Evolutionary conservation across 2,797 vertebrate genomes (phyloP), one percentile per base, ranked within the genome.

Genomic region (Anolis apletophallus): DNA sequence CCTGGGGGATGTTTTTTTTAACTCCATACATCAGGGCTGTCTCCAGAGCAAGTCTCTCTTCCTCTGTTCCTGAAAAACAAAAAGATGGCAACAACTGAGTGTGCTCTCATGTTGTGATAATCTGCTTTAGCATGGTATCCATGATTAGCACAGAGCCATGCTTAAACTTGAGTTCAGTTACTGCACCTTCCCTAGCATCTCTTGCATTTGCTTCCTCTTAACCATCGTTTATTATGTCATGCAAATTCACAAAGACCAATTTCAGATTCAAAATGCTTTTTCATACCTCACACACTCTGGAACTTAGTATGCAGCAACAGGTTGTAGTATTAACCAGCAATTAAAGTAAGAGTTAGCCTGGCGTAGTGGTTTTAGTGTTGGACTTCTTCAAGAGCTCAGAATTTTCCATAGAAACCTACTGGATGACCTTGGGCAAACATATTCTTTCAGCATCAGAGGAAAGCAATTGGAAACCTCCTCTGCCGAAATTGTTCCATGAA

Each of bases 1-100:
- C 97, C 2, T 96, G 96, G 4, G 85, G 52, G 52, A 83, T 77
- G 72, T 93, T 72, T 81, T 96, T 97, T 89, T 97, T 96, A 67
- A 98, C 95, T 0, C 98, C 98, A 0, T 97, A 98, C 96, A 97
- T 97, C 88, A 98, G 96, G 0, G 98, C 98, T 12, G 98, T 98
- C 88, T 98, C 97, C 26, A 98, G 94, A 85, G 98, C 97, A 34
- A 97, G 91, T 3, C 98, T 97, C 94, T 99, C 99, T 93, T 99
- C 98, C 0, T 92, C 91, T 71, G 94, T 98, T 73, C 97, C 98
- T 99, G 93, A 67, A 86, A 93, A 83, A 77, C 26, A 80, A 93
- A 72, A 5, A 71, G 86, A 89, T 14, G 57, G 12, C 64, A 73
- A 72, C 17, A 19, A 67, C 29, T 14, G 36, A 67, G 7, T 36